Percentiles rank a stretch among this genome's conserved stretches.
These are phyloP conservation scores for Kobus ellipsiprymnus DNA, from an alignment of 2,113 vertebrate species.

Conservation along the genomic window DNA sequence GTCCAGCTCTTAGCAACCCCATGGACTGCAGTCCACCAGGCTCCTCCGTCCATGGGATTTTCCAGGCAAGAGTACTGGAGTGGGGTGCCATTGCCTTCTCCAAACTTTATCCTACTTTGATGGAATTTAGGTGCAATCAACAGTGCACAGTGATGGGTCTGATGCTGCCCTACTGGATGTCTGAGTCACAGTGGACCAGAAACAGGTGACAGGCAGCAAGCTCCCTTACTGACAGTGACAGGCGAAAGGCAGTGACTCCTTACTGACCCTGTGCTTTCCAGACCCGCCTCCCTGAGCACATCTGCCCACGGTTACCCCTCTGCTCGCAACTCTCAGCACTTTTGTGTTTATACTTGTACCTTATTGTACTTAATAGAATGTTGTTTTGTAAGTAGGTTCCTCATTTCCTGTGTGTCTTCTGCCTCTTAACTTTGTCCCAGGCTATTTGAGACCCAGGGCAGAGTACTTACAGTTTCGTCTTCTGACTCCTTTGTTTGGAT, in stretches of 20 bases:
- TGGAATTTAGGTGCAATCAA: background rate
- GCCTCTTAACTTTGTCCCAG: background rate
- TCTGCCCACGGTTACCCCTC: background rate
- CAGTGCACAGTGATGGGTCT: background rate
- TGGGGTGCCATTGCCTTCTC: no score
- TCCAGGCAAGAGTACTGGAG: no score
- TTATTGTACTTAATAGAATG: background rate
- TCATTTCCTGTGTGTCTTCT: background rate
- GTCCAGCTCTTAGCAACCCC: no score
- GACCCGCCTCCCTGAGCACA: background rate
- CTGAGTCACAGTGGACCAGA: background rate
- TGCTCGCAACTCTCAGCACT: background rate
- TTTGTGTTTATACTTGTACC: background rate
- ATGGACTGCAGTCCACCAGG: no score
- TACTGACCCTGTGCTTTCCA: background rate
- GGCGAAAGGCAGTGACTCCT: background rate
- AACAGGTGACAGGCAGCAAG: accelerated
- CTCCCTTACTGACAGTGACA: no score
- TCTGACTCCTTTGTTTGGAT: background rate
- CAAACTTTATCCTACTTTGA: background rate
- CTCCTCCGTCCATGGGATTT: no score
- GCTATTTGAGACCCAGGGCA: background rate
- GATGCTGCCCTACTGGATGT: background rate
- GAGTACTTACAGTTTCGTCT: background rate
- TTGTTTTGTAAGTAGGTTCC: background rate